A percentile compares a stretch with the other conserved stretches of the same genome.
Conservation (phyloP, 2,113 vertebrate genomes). For the Panthera tigris region DNA sequence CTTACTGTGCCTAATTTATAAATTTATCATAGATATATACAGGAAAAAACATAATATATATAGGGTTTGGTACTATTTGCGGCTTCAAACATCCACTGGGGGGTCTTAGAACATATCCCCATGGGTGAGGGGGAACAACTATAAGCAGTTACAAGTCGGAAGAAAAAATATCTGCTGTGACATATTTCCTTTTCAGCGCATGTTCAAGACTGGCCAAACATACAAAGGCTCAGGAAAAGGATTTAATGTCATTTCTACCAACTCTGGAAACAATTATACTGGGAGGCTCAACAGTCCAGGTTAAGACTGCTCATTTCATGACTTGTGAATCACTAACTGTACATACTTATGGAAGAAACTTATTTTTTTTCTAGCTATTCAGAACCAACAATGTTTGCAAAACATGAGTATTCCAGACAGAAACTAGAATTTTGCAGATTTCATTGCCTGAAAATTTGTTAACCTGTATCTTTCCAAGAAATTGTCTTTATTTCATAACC, state of each 20-base stretch:
- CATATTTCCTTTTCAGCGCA: conserved; percentile 28
- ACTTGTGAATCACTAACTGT: background rate
- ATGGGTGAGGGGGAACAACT: background rate
- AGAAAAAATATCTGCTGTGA: background rate
- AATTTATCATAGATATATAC: background rate
- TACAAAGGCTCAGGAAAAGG: background rate
- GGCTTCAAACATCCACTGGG: background rate
- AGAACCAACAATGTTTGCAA: conserved; percentile 29
- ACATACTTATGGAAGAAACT: background rate
- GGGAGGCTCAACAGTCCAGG: background rate
- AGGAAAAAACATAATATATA: background rate
- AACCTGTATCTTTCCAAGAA: conserved; percentile 39
- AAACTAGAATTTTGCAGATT: background rate
- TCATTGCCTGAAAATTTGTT: conserved; percentile 8
- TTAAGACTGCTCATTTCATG: background rate
- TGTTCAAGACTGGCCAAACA: background rate
- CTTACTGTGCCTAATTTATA: background rate
- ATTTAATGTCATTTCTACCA: background rate
- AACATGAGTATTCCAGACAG: conserved; percentile 8
- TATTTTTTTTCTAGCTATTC: conserved; percentile 16
- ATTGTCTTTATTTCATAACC: background rate
- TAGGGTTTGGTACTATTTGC: background rate
- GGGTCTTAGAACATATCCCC: background rate
- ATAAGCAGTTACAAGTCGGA: background rate
- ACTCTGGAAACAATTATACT: background rate